Evolutionary conservation across 2,888 invertebrate genomes (phyloP).

Genomic region (Latheticus oryzae): DNA sequence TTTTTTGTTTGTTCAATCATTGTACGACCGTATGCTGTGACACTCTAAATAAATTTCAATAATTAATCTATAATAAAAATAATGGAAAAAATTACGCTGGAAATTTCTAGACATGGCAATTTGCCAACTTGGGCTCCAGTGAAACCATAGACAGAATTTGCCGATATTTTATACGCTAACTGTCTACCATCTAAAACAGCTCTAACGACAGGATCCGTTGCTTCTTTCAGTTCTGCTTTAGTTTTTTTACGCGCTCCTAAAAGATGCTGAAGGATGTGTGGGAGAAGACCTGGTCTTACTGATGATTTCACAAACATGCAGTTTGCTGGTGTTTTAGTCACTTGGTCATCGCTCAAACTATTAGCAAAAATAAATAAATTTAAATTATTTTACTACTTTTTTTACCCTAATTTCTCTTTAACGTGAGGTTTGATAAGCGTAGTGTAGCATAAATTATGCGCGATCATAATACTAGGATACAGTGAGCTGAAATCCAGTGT

Average conservation of each 20-base stretch:
- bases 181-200: constrained; percentile 97
- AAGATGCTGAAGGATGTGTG: constrained; percentile 94
- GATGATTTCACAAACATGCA: constrained; percentile 90
- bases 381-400: too few species aligned
- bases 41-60: constrained; percentile 71
- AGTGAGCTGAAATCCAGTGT: constrained; percentile 99
- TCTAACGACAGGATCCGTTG: constrained; percentile 93
- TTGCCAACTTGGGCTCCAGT: constrained; percentile 99
- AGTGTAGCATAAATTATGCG: constrained; percentile 99
- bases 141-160: constrained; percentile 99
- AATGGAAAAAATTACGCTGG: constrained; percentile 70
- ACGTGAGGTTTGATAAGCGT: constrained; percentile 79
- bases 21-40: constrained; percentile 92
- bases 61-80: too few species aligned
- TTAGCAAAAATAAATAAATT: constrained; percentile 19
- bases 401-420: constrained; percentile 72
- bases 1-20: constrained; percentile 97
- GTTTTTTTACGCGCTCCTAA: constrained; percentile 93
- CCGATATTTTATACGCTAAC: constrained; percentile 96
- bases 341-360: constrained; percentile 75
- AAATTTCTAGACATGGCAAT: constrained; percentile 94
- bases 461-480: constrained; percentile 99
- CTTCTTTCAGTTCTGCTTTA: constrained; percentile 93
- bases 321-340: constrained; percentile 90
- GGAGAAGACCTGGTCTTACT: constrained; percentile 91